A percentile compares a stretch with the other conserved stretches of the same genome.
phyloP scores from a whole-genome alignment of 2,888 invertebrate species.

The Stegophylla sp. region DNA sequence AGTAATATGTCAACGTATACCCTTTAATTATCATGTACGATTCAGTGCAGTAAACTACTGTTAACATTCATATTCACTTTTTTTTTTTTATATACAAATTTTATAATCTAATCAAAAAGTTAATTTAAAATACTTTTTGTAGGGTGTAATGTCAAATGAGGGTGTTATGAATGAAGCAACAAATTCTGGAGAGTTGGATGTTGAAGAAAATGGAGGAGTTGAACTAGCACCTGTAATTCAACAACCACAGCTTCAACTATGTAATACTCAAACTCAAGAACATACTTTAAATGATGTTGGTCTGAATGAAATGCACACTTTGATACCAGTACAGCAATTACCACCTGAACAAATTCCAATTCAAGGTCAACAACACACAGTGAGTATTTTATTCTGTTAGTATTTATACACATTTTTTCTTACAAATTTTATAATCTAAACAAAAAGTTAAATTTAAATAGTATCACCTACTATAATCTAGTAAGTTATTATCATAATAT shows the following conservation, averaged over 20 bases:
- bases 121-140: too few species aligned
- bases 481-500: too few species aligned
- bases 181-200: constrained; percentile 71
- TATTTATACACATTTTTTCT: too few species aligned
- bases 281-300: constrained; percentile 39
- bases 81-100: too few species aligned
- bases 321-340: constrained; percentile 43
- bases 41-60: too few species aligned
- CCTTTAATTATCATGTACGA: too few species aligned
- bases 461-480: too few species aligned
- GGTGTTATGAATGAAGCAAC: constrained; percentile 69
- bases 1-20: too few species aligned
- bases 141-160: constrained; percentile 70
- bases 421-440: too few species aligned
- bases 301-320: constrained; percentile 41
- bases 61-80: not conserved
- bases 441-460: too few species aligned
- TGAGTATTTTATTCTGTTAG: constrained; percentile 7
- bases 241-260: constrained; percentile 53
- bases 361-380: constrained; percentile 52
- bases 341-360: constrained; percentile 53
- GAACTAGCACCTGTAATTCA: constrained; percentile 61
- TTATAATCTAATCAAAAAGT: too few species aligned
- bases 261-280: constrained; percentile 50
- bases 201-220: constrained; percentile 71